Conservation (phyloP, 2,113 vertebrate species). For the Caloenas nicobarica region DNA sequence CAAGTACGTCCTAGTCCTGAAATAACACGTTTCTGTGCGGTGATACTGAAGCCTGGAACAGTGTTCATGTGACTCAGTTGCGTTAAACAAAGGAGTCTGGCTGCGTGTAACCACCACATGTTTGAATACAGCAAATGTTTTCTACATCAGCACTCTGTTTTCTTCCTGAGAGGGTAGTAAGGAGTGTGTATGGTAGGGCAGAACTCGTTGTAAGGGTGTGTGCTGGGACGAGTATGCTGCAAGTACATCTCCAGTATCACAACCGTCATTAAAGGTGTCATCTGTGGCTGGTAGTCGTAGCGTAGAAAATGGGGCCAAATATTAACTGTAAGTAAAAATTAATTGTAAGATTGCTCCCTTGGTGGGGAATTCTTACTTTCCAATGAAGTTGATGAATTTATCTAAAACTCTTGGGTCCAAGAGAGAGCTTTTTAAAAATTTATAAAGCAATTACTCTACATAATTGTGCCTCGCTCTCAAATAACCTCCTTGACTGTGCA, state of each 20-base stretch:
- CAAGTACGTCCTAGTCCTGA: conserved; percentile 76
- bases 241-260: background rate
- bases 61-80: rapidly evolving
- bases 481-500: background rate
- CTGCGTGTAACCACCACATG: rapidly evolving
- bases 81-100: background rate
- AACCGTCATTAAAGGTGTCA: background rate
- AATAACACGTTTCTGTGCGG: rapidly evolving
- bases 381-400: background rate
- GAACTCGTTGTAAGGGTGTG: background rate
- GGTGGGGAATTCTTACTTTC: background rate
- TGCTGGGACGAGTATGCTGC: background rate
- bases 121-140: rapidly evolving
- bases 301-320: background rate
- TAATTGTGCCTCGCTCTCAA: background rate
- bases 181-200: background rate
- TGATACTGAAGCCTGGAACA: background rate
- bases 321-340: conserved; percentile 46
- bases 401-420: conserved; percentile 21
- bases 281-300: background rate
- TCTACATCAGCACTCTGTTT: background rate
- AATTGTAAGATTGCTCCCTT: conserved; percentile 24
- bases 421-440: conserved; percentile 10
- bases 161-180: background rate
- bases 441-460: background rate